Conservation (phyloP, 1,140 invertebrate genomes). For the Ips nitidus region DNA sequence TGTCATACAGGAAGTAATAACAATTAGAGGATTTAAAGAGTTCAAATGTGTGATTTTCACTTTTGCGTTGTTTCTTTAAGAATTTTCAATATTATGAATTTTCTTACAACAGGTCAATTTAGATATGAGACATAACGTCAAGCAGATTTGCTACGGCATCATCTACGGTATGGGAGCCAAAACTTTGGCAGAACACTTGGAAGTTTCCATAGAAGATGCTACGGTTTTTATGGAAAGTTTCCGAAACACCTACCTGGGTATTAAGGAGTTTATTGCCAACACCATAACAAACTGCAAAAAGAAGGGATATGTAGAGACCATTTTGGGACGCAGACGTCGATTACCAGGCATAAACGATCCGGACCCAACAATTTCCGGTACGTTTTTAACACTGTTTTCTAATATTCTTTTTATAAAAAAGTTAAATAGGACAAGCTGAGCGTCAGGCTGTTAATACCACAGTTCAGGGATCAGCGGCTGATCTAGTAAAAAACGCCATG, state of each 20-base stretch:
- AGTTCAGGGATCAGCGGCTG: slow-evolving; percentile 94
- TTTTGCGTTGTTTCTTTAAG: not conserved
- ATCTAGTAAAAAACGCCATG: slow-evolving; percentile 92
- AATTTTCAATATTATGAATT: not conserved
- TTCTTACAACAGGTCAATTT: slow-evolving; percentile 49
- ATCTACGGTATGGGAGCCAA: slow-evolving; percentile 96
- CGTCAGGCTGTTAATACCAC: slow-evolving; percentile 93
- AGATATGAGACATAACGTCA: slow-evolving; percentile 80
- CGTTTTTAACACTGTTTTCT: slow-evolving; percentile 32
- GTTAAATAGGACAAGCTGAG: slow-evolving; percentile 77
- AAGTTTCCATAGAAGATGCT: slow-evolving; percentile 80
- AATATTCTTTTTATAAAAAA: not conserved
- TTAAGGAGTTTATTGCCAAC: slow-evolving; percentile 66
- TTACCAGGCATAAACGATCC: slow-evolving; percentile 74
- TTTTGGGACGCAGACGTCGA: slow-evolving; percentile 76
- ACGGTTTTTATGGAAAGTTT: slow-evolving; percentile 79
- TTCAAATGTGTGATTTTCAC: too few relatives aligned
- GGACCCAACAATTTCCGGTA: slow-evolving; percentile 62
- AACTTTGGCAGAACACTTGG: slow-evolving; percentile 78
- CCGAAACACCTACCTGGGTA: slow-evolving; percentile 76
- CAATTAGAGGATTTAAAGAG: too few relatives aligned
- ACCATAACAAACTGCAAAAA: slow-evolving; percentile 69
- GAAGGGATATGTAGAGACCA: slow-evolving; percentile 81
- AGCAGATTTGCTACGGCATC: slow-evolving; percentile 95
- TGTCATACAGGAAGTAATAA: too few relatives aligned